Conservation (phyloP, 2,888 invertebrate species). For the Leptarthrus brevirostris region DNA sequence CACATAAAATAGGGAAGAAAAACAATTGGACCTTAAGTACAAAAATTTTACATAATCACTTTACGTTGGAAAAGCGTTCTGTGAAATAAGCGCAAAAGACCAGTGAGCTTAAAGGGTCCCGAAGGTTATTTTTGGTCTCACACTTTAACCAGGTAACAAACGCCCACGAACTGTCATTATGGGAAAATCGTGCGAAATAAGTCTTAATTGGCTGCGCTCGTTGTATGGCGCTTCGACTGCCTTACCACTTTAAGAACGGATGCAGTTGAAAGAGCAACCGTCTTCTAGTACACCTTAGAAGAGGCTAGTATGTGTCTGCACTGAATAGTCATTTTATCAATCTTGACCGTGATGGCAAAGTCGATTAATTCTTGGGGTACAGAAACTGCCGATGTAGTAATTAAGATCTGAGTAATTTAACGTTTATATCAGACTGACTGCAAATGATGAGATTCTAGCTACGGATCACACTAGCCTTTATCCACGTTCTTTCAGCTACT, state of each 20-base stretch:
- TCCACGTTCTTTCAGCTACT: not conserved
- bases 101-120: too few relatives aligned
- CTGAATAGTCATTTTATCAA: not conserved
- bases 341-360: not conserved
- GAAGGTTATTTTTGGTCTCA: not conserved
- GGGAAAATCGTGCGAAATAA: conserved; percentile 23
- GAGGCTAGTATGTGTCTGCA: not conserved
- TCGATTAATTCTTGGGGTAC: not conserved
- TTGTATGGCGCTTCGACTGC: not conserved
- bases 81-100: too few relatives aligned
- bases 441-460: too few relatives aligned
- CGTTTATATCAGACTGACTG: not conserved
- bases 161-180: not conserved
- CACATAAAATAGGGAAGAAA: not conserved
- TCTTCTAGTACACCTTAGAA: not conserved
- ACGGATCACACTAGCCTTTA: not conserved
- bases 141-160: not conserved
- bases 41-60: too few relatives aligned
- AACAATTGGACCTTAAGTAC: too few relatives aligned
- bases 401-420: not conserved
- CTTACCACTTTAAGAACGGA: not conserved
- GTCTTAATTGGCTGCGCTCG: conserved; percentile 17
- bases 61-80: too few relatives aligned
- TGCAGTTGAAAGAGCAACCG: not conserved
- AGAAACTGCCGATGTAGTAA: not conserved